Conservation (phyloP, 2,113 vertebrate species). For the Sceloporus tristichus region DNA sequence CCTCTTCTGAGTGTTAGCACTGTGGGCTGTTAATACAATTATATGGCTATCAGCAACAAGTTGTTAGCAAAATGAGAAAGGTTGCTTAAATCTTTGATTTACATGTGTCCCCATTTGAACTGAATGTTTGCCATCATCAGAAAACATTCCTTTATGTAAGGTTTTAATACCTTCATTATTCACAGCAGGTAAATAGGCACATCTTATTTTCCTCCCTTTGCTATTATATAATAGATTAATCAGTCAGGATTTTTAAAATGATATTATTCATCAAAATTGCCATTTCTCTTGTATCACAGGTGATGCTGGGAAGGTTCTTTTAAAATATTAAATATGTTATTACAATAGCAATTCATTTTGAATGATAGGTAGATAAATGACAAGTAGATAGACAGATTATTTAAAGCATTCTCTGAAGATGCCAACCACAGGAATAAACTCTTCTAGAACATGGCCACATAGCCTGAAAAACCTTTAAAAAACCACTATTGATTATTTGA, state of each 20-base stretch:
- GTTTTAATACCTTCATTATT: neutral
- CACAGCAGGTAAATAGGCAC: slow-evolving; percentile 8
- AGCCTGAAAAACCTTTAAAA: no score
- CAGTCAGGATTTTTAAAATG: neutral
- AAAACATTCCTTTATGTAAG: neutral
- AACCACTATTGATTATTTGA: neutral
- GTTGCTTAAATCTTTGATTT: neutral
- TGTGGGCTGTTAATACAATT: neutral
- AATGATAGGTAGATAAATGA: neutral
- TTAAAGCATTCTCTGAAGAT: no score
- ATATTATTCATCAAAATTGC: neutral
- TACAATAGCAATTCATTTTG: neutral
- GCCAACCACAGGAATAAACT: no score
- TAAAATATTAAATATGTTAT: neutral
- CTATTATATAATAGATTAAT: slow-evolving; percentile 5
- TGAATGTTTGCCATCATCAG: neutral
- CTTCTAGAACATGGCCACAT: no score
- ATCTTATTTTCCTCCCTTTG: neutral
- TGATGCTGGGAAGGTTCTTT: neutral
- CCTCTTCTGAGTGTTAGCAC: no score
- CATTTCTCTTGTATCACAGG: neutral
- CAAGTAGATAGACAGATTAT: no score
- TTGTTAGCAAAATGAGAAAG: neutral
- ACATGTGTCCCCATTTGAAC: neutral
- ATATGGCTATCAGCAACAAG: neutral